phyloP scores from a whole-genome alignment of 2,113 vertebrate species.

The Rhabdomys dilectus region DNA sequence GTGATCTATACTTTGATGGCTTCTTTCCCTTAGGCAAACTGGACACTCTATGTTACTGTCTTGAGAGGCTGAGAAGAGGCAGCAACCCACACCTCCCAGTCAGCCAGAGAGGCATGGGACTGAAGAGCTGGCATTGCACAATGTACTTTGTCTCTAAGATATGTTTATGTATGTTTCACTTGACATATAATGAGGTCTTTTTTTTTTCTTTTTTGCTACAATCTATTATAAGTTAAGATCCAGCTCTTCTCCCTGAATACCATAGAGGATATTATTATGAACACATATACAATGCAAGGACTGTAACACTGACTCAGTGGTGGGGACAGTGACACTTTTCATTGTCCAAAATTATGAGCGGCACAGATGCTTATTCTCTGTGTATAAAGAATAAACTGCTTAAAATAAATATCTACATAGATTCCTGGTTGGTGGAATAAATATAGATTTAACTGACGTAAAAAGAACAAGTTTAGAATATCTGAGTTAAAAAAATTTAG shows the following conservation, averaged over 20 bases:
- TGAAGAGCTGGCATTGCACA: neutral
- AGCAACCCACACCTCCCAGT: neutral
- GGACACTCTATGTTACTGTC: neutral
- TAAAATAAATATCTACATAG: neutral
- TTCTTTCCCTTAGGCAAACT: neutral
- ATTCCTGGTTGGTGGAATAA: neutral
- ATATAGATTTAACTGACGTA: neutral
- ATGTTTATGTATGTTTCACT: neutral
- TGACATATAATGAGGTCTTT: neutral
- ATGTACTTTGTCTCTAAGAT: neutral
- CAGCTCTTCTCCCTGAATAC: neutral
- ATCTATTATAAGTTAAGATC: neutral
- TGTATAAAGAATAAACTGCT: neutral
- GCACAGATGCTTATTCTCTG: neutral
- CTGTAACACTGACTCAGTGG: neutral
- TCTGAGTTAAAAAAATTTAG: neutral
- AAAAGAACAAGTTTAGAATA: neutral
- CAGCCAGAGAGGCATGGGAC: rapidly evolving
- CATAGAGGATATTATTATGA: neutral
- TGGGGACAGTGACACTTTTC: neutral
- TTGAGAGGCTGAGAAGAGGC: neutral
- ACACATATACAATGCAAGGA: neutral
- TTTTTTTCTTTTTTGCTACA: neutral
- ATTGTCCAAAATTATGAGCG: neutral
- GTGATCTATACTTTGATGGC: no score